Evolutionary conservation across 2,113 vertebrate species (phyloP).

Genomic region (Agapornis roseicollis): DNA sequence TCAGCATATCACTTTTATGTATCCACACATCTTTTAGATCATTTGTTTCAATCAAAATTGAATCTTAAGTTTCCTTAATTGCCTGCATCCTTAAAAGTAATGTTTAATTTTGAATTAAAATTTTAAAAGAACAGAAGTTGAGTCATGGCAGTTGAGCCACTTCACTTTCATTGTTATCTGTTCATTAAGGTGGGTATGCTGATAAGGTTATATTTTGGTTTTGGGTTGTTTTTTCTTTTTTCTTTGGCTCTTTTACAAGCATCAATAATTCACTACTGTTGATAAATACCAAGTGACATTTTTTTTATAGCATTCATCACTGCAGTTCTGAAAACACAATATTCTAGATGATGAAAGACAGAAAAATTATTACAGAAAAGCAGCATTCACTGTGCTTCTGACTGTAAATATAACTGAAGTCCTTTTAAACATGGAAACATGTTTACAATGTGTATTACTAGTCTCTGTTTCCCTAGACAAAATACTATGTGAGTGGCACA

Average conservation of each 20-base stretch:
- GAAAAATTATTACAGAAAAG: neutral
- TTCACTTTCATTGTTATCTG: neutral
- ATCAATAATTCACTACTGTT: neutral
- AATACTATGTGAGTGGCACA: neutral
- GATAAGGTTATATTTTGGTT: neutral
- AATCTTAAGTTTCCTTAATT: neutral
- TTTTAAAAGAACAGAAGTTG: neutral
- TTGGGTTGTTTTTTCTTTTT: neutral
- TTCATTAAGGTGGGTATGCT: neutral
- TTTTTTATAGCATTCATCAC: neutral
- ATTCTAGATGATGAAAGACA: neutral
- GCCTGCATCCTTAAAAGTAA: neutral
- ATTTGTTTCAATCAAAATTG: neutral
- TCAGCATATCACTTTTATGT: neutral
- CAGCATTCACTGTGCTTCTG: neutral
- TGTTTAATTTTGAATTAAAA: neutral
- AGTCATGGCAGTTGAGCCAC: neutral
- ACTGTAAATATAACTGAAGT: neutral
- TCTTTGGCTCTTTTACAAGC: neutral
- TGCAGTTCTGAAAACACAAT: neutral
- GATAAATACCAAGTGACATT: neutral
- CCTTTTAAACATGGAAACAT: neutral
- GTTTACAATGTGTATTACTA: neutral
- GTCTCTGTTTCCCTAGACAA: neutral
- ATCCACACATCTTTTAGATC: neutral